phyloP scores from a whole-genome alignment of 2,888 invertebrate species.

The Yponomeuta malinellus region DNA sequence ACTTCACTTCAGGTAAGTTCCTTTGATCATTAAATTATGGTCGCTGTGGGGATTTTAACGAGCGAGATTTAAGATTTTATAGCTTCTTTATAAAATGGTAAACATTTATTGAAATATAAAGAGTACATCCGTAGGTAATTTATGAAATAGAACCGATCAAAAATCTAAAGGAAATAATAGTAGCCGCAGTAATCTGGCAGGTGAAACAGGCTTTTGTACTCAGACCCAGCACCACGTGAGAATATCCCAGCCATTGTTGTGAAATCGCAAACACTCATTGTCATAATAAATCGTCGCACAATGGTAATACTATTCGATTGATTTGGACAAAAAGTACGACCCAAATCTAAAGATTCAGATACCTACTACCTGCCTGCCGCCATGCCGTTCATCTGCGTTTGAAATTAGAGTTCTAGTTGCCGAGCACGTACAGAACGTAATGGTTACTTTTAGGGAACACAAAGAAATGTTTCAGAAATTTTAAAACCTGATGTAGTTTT shows the following conservation, averaged over 20 bases:
- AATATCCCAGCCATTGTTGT: constrained; percentile 58
- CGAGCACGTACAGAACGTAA: too few species aligned
- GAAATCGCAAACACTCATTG: constrained; percentile 56
- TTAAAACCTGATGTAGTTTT: too few species aligned
- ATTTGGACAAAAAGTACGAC: constrained; percentile 23
- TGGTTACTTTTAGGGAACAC: background rate
- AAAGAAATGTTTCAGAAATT: too few species aligned
- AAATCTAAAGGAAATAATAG: background rate
- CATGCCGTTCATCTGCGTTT: background rate
- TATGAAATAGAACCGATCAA: background rate
- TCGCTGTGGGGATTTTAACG: background rate
- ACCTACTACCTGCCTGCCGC: background rate
- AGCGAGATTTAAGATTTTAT: background rate
- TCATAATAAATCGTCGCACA: constrained; percentile 53
- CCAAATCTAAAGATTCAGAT: constrained; percentile 4
- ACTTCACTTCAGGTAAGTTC: too few species aligned
- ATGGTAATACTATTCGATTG: constrained; percentile 50
- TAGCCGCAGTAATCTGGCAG: background rate
- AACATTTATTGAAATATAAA: background rate
- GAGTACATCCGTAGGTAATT: background rate
- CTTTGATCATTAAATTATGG: background rate
- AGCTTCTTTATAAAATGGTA: too few species aligned
- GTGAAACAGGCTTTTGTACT: background rate
- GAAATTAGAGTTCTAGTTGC: background rate
- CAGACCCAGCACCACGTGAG: constrained; percentile 40